Percentiles rank a stretch among this genome's conserved stretches.
These are phyloP conservation scores for Strigops habroptila DNA, from an alignment of 2,113 vertebrate species.

Conservation along the genomic window DNA sequence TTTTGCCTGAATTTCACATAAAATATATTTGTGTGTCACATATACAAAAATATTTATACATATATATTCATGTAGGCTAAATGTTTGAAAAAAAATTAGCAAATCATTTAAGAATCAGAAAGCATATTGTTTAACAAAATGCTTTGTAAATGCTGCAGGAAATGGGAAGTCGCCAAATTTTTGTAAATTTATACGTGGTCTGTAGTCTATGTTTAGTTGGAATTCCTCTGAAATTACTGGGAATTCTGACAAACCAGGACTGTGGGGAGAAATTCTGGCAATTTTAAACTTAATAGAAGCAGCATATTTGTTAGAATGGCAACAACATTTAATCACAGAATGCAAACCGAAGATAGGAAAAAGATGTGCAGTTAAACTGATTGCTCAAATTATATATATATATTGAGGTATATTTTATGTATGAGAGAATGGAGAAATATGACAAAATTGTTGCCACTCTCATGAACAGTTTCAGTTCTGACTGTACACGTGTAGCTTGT, in stretches of 20 bases:
- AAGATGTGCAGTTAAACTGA: background rate
- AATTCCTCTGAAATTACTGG: background rate
- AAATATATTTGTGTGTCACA: background rate
- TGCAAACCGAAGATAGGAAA: background rate
- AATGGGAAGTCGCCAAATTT: background rate
- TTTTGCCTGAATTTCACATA: background rate
- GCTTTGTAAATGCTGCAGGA: background rate
- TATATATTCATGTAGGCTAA: background rate
- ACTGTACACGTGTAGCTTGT: fast-evolving
- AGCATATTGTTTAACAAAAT: background rate
- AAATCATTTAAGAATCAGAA: background rate
- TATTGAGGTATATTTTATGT: background rate
- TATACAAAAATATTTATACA: background rate
- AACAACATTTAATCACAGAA: background rate
- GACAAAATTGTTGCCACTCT: background rate
- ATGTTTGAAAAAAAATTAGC: background rate
- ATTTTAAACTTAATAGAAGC: background rate
- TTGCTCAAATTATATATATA: background rate
- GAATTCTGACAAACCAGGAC: background rate
- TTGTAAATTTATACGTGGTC: background rate
- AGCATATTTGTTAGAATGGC: background rate
- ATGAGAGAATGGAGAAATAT: background rate
- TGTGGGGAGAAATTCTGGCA: background rate
- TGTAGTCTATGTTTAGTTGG: background rate
- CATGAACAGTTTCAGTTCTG: background rate